phyloP scores from a whole-genome alignment of 2,888 invertebrate genomes.

The Horisme vitalbata region DNA sequence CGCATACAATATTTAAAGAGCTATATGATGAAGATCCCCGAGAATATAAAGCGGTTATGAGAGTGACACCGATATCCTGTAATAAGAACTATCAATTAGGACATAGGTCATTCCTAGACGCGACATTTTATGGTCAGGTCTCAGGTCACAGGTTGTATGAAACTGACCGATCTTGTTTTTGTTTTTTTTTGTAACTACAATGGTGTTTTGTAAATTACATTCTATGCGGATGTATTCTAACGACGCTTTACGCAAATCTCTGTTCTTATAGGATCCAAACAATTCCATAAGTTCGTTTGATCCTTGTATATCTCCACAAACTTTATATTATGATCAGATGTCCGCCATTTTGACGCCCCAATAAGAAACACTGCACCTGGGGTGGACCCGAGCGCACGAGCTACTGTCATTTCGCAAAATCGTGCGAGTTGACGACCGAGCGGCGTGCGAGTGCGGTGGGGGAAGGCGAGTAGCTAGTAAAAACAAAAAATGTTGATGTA shows the following conservation, averaged over 20 bases:
- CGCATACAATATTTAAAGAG: slow-evolving; percentile 25
- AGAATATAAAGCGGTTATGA: no score
- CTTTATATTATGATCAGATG: slow-evolving; percentile 19
- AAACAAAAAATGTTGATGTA: background rate
- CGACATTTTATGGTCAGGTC: no score
- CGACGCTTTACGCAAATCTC: slow-evolving; percentile 27
- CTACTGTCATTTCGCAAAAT: slow-evolving; percentile 13
- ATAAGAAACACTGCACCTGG: slow-evolving; percentile 21
- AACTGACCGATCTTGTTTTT: no score
- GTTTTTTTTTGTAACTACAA: slow-evolving; percentile 10
- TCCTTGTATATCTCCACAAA: slow-evolving; percentile 18
- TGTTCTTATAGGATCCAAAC: slow-evolving; percentile 25
- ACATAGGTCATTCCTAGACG: no score
- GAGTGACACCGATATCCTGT: slow-evolving; percentile 24
- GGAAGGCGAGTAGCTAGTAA: no score
- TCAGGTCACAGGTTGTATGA: no score
- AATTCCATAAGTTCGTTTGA: slow-evolving; percentile 23
- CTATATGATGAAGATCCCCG: slow-evolving; percentile 29
- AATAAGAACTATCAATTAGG: no score
- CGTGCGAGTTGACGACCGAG: slow-evolving; percentile 20
- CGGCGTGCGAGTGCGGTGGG: no score
- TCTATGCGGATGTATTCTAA: slow-evolving; percentile 15
- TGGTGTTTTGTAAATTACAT: slow-evolving; percentile 8
- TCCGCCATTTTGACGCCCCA: slow-evolving; percentile 23
- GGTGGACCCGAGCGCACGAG: slow-evolving; percentile 22